Evolutionary conservation across 2,888 invertebrate genomes (phyloP).

Genomic region (Spodoptera exigua): DNA sequence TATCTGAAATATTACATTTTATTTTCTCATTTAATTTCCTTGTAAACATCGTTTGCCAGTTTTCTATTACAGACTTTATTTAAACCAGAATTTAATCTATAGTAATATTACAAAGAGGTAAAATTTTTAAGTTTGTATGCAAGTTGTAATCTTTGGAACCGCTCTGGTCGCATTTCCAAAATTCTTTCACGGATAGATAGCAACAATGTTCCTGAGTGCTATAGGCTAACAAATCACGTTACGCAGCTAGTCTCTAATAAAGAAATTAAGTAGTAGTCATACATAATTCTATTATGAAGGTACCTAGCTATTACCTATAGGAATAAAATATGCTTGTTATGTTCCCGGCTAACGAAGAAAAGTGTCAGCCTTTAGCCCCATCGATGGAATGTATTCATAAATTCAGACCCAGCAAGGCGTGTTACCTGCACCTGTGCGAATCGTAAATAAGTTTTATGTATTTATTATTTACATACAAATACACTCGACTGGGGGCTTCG

Average conservation of each 20-base stretch:
- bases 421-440: slow-evolving; percentile 65
- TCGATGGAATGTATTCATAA: slow-evolving; percentile 64
- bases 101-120: too few species aligned
- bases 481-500: slow-evolving; percentile 45
- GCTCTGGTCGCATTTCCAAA: too few species aligned
- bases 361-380: slow-evolving; percentile 15
- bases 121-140: too few species aligned
- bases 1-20: slow-evolving; percentile 46
- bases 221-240: too few species aligned
- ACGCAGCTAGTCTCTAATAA: too few species aligned
- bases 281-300: neutral
- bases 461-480: slow-evolving; percentile 67
- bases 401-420: slow-evolving; percentile 59
- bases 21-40: slow-evolving; percentile 41
- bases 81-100: too few species aligned
- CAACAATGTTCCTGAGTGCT: too few species aligned
- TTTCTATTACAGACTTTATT: slow-evolving; percentile 30
- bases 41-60: slow-evolving; percentile 45
- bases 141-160: too few species aligned
- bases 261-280: too few species aligned
- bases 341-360: slow-evolving; percentile 35
- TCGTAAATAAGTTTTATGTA: slow-evolving; percentile 68
- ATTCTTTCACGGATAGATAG: too few species aligned
- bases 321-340: neutral
- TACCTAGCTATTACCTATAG: neutral